Evolutionary conservation across 2,113 vertebrate species (phyloP).

Genomic region (Gymnobelideus leadbeateri): DNA sequence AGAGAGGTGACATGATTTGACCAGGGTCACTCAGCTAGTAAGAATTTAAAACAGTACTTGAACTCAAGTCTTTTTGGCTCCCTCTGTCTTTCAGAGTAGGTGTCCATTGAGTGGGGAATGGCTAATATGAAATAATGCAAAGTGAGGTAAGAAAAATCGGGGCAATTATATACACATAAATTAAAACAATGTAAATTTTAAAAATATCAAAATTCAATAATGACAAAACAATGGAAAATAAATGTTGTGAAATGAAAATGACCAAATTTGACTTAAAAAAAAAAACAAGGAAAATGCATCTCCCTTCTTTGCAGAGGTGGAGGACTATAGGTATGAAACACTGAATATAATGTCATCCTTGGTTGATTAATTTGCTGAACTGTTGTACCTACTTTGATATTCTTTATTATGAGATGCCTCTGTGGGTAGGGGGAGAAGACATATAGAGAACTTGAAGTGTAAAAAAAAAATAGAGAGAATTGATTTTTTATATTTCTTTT

Average conservation of each 20-base stretch:
- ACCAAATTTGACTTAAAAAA: not conserved
- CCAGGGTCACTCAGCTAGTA: not conserved
- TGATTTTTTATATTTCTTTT: not conserved
- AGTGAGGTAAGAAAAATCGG: not conserved
- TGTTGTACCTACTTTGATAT: not conserved
- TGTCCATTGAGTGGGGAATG: not conserved
- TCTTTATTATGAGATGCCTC: not conserved
- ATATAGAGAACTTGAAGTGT: not conserved
- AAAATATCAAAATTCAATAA: not conserved
- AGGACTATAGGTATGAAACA: not conserved
- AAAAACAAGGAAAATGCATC: not conserved
- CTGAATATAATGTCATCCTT: not conserved
- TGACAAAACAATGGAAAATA: not conserved
- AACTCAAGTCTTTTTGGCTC: not conserved
- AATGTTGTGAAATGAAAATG: not conserved
- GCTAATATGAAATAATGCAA: not conserved
- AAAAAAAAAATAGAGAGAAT: not conserved
- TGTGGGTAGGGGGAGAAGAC: not conserved
- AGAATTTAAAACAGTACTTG: not conserved
- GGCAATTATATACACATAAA: not conserved
- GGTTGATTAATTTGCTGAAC: not conserved
- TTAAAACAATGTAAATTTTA: not conserved
- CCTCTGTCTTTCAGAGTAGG: not conserved
- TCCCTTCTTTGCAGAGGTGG: not conserved
- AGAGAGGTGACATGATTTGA: not conserved